Evolutionary conservation across 2,113 vertebrate genomes (phyloP).

Genomic region (Oncorhynchus clarkii): DNA sequence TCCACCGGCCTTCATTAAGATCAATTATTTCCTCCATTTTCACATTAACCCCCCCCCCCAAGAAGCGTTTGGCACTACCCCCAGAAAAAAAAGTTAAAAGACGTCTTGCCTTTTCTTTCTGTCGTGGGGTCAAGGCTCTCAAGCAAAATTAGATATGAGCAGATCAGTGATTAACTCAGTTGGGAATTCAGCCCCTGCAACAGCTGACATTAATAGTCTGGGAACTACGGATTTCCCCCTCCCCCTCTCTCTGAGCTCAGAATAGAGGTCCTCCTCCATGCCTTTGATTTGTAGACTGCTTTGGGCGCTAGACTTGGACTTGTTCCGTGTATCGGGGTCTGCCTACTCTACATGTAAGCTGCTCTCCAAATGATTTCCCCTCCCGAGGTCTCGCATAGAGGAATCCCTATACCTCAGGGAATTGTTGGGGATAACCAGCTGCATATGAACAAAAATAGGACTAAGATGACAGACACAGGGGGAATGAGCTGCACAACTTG

Average conservation of each 20-base stretch:
- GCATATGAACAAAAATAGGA: no score
- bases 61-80: slow-evolving; percentile 40
- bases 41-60: slow-evolving; percentile 18
- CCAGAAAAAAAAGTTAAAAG: slow-evolving; percentile 57
- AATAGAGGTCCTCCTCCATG: slow-evolving; percentile 54
- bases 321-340: slow-evolving; percentile 39
- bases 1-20: not conserved
- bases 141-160: slow-evolving; percentile 68
- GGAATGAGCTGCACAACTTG: not conserved
- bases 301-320: slow-evolving; percentile 49
- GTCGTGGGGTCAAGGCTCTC: slow-evolving; percentile 57
- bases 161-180: slow-evolving; percentile 73
- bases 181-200: slow-evolving; percentile 70
- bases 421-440: slow-evolving; percentile 1
- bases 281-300: slow-evolving; percentile 50
- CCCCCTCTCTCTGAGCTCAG: slow-evolving; percentile 42
- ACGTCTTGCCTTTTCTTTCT: slow-evolving; percentile 54
- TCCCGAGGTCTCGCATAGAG: slow-evolving; percentile 34
- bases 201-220: slow-evolving; percentile 77
- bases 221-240: slow-evolving; percentile 66
- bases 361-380: slow-evolving; percentile 42
- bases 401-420: slow-evolving; percentile 18
- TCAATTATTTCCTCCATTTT: not conserved
- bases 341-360: slow-evolving; percentile 53
- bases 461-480: not conserved